Conservation (phyloP, 2,113 vertebrate genomes). For the Numenius arquata region DNA sequence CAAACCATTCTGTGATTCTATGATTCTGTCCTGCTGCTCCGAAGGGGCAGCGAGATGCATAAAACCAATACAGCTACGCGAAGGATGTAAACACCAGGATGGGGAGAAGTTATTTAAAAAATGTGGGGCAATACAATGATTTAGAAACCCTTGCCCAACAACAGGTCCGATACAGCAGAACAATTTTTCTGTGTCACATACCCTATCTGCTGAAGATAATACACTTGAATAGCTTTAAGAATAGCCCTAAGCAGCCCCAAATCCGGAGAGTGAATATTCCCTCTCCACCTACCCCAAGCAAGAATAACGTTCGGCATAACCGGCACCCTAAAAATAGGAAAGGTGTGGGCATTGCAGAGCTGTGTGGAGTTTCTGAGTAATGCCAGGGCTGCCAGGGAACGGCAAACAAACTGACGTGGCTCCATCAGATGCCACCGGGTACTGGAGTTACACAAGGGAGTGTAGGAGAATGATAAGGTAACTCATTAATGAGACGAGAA, state of each 20-base stretch:
- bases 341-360: slow-evolving; percentile 41
- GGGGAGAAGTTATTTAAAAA: not conserved
- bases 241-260: not conserved
- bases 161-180: not conserved
- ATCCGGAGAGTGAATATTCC: not conserved
- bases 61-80: not conserved
- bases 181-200: not conserved
- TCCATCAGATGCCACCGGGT: not conserved
- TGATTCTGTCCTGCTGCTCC: not conserved
- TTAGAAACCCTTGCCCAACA: not conserved
- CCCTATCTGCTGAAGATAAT: not conserved
- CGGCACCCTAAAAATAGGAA: slow-evolving; percentile 13
- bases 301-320: not conserved
- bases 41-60: not conserved
- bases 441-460: not conserved
- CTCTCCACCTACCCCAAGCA: not conserved
- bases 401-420: slow-evolving; percentile 26
- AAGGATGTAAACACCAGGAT: not conserved
- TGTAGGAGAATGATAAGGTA: not conserved
- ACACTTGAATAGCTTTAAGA: not conserved
- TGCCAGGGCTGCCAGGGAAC: slow-evolving; percentile 16
- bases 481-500: not conserved
- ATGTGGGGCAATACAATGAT: not conserved
- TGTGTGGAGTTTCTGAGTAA: slow-evolving; percentile 10
- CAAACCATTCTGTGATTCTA: no score